phyloP scores from a whole-genome alignment of 2,888 invertebrate genomes.

The Xanthia togata region DNA sequence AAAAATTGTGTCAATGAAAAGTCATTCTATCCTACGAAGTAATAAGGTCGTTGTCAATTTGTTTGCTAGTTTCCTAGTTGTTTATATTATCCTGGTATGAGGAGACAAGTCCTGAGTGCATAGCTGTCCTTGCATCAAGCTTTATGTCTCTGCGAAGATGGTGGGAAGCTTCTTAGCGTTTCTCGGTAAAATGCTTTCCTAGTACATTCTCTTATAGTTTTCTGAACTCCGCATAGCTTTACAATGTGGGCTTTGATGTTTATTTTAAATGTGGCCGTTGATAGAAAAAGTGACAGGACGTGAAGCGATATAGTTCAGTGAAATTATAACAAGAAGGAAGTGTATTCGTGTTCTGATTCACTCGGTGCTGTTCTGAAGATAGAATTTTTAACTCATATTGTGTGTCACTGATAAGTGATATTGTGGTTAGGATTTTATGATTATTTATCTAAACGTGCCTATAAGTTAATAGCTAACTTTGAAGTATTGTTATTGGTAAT shows the following conservation, averaged over 20 bases:
- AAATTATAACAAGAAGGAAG: slow-evolving; percentile 39
- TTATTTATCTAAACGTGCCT: not conserved
- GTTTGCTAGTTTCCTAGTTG: slow-evolving; percentile 37
- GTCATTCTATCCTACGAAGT: slow-evolving; percentile 46
- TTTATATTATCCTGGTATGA: slow-evolving; percentile 64
- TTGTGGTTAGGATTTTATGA: not conserved
- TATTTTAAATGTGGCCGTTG: slow-evolving; percentile 59
- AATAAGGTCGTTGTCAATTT: slow-evolving; percentile 71
- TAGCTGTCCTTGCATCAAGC: slow-evolving; percentile 82
- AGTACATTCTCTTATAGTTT: slow-evolving; percentile 74
- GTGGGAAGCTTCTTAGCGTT: slow-evolving; percentile 84
- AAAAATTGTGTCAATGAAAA: slow-evolving; percentile 40
- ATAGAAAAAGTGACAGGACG: slow-evolving; percentile 63
- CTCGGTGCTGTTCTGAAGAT: slow-evolving; percentile 18
- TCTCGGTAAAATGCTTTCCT: slow-evolving; percentile 85
- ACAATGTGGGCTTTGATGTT: slow-evolving; percentile 67
- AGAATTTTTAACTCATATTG: not conserved
- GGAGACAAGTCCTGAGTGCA: slow-evolving; percentile 82
- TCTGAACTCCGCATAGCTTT: slow-evolving; percentile 59
- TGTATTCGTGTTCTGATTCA: slow-evolving; percentile 35
- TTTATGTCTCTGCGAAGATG: slow-evolving; percentile 83
- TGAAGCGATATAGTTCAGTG: slow-evolving; percentile 33
- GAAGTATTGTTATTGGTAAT: not conserved
- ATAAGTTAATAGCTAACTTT: not conserved
- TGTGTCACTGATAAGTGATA: slow-evolving; percentile 7